Base-by-base conservation (phyloP, 2,888 invertebrate species). In the Cantharis nigra region DNA sequence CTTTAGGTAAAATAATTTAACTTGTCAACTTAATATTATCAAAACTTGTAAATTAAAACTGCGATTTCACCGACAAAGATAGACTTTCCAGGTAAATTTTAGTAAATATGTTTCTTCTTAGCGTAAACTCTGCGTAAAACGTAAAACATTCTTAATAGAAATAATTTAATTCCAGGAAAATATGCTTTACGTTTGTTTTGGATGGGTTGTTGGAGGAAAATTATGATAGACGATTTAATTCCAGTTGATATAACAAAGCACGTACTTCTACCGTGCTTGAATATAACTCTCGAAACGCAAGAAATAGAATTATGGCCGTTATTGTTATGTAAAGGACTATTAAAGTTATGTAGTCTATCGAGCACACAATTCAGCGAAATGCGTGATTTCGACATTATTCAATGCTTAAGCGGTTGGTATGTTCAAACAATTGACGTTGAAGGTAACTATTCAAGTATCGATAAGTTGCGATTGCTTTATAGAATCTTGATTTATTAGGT, bases 131-230 rank as follows among this genome's bases (percentile, higher is more conserved):
- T n/a, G n/a, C n/a, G n/a, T n/a, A n/a, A n/a, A n/a, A n/a, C n/a
- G n/a, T n/a, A n/a, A n/a, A n/a, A n/a, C 16, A 16, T 16, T 30
- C 10, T 11, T 30, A 30, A 11, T 10, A 9, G 16, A 72, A 78
- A 7, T 74, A 13, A 16, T 23, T 65, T 72, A 3, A 62, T 49
- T 81, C 64, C 74, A 89, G 90, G 91, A 18, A 90, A 89, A 83
- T 91, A 91, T 80, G 79, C 89, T 1, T 86, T 90, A 2, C 86
- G 91, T 1, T 81, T 91, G 5, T 89, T 87, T 80, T 89, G 88
- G 86, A 80, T 90, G 86, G 91, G 90, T 9, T 82, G 83, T 14
- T 91, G 91, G 91, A 85, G 90, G 67, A 87, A 87, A 76, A 83
- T 91, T 9, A 82, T 86, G 10, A 86, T 91, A 1, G 90, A 90